phyloP scores from a whole-genome alignment of 2,888 invertebrate genomes.

The Ischnura elegans region DNA sequence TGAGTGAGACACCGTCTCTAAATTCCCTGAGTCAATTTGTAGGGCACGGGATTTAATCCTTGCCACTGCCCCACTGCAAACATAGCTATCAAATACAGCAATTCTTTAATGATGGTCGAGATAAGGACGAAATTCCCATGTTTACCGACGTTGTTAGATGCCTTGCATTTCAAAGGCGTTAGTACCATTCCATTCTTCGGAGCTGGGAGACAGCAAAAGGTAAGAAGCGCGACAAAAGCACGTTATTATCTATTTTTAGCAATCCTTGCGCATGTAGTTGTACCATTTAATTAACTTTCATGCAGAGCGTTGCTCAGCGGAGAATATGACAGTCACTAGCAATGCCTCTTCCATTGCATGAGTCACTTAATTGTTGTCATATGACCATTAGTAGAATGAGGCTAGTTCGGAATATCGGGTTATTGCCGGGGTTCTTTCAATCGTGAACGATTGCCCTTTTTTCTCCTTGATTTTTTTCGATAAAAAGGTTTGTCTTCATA shows the following conservation, averaged over 20 bases:
- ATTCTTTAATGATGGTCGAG: neutral
- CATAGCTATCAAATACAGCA: neutral
- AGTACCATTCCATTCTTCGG: neutral
- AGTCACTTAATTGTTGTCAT: too few species aligned
- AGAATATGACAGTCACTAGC: neutral
- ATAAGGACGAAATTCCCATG: slow-evolving; percentile 5
- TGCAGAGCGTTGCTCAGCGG: neutral
- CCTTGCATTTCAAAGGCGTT: neutral
- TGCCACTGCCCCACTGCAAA: neutral
- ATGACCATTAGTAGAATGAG: too few species aligned
- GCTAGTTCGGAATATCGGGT: too few species aligned
- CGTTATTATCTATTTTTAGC: neutral
- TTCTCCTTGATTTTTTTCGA: too few species aligned
- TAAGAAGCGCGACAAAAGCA: neutral
- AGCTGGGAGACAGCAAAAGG: neutral
- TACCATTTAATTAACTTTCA: neutral
- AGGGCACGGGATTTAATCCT: neutral
- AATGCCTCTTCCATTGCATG: neutral
- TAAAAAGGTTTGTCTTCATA: too few species aligned
- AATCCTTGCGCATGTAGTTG: neutral
- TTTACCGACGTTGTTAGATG: neutral
- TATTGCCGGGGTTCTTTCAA: too few species aligned
- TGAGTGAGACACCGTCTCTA: neutral
- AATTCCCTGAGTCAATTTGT: neutral
- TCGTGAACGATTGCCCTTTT: too few species aligned